phyloP scores from a whole-genome alignment of 2,797 vertebrate species.

The Chaenodraco wilsoni region DNA sequence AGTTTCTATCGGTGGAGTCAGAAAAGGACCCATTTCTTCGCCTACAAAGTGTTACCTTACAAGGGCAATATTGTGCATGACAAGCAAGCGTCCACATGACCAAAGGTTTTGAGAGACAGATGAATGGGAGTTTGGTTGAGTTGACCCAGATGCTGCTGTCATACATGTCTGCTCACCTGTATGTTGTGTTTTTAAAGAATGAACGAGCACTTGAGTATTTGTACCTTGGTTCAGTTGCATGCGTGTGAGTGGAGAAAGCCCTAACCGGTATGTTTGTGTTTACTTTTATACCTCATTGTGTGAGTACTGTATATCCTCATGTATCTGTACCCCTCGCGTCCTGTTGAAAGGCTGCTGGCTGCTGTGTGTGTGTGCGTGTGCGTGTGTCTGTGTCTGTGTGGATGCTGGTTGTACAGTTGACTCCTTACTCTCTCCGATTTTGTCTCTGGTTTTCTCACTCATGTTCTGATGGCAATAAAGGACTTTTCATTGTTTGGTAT shows the following conservation, averaged over 20 bases:
- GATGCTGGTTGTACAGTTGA: conserved; percentile 75
- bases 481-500: conserved; percentile 85
- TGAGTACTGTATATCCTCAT: conserved; percentile 75
- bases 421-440: conserved; percentile 79
- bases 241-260: conserved; percentile 65
- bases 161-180: conserved; percentile 72
- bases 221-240: conserved; percentile 75
- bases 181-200: conserved; percentile 71
- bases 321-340: conserved; percentile 69
- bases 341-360: conserved; percentile 53
- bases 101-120: conserved; percentile 75
- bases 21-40: conserved; percentile 37
- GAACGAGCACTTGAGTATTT: conserved; percentile 71
- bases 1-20: conserved; percentile 42
- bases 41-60: conserved; percentile 53
- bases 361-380: conserved; percentile 9
- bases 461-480: conserved; percentile 86
- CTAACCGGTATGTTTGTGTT: conserved; percentile 68
- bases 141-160: conserved; percentile 78
- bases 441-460: conserved; percentile 82
- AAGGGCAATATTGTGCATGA: conserved; percentile 68
- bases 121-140: conserved; percentile 63
- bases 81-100: conserved; percentile 68
- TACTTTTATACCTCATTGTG: conserved; percentile 81
- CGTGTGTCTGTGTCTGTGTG: conserved; percentile 28